Evolutionary conservation across 2,113 vertebrate species (phyloP).

Genomic region (Gopherus evgoodei): DNA sequence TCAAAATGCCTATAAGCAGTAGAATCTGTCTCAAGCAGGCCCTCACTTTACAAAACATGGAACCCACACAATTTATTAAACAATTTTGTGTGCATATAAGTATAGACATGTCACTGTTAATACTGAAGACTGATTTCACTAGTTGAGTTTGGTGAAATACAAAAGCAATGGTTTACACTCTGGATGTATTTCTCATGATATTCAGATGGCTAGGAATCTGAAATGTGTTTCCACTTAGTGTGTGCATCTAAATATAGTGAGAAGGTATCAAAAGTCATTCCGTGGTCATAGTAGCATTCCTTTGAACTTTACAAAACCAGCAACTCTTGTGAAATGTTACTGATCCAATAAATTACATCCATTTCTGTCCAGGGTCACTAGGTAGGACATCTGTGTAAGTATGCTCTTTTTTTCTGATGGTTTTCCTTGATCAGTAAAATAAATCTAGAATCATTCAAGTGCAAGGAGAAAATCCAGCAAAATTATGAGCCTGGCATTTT

Average conservation of each 20-base stretch:
- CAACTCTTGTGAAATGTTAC: neutral
- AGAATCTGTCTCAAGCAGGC: neutral
- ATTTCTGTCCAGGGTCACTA: neutral
- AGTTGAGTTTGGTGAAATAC: neutral
- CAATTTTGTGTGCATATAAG: neutral
- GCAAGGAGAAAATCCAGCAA: neutral
- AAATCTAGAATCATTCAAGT: neutral
- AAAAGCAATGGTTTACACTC: neutral
- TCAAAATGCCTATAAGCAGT: neutral
- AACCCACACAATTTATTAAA: neutral
- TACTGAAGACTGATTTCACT: neutral
- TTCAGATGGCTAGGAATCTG: neutral
- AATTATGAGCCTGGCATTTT: neutral
- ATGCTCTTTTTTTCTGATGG: neutral
- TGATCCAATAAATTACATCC: conserved; percentile 6
- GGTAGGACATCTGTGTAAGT: neutral
- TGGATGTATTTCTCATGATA: neutral
- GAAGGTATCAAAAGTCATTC: neutral
- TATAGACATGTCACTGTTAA: neutral
- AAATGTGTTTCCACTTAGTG: neutral
- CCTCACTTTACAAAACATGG: neutral
- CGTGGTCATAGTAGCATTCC: neutral
- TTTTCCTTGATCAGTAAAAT: neutral
- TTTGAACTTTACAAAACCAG: conserved; percentile 7
- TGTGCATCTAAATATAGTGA: neutral